These are phyloP conservation scores for Papilio helenus DNA, from an alignment of 1,140 invertebrate genomes.

Conservation along the genomic window DNA sequence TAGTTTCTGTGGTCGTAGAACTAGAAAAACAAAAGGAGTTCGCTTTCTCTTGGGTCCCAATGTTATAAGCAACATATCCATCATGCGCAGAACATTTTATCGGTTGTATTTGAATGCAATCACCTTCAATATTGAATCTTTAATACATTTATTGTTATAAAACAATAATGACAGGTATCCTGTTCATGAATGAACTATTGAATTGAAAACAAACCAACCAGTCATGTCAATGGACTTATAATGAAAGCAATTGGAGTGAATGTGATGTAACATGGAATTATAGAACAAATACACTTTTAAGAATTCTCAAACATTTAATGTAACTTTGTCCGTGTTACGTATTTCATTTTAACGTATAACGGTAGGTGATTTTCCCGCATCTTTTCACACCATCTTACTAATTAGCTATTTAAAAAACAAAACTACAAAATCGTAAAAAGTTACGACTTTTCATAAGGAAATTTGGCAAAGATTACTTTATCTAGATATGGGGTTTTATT, in stretches of 20 bases:
- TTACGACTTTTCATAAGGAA: too few species aligned
- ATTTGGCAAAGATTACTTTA: too few species aligned
- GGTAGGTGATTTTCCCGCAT: background rate
- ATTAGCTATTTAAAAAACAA: background rate
- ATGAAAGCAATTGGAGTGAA: slow-evolving; percentile 14
- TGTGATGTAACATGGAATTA: background rate
- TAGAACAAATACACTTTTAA: background rate
- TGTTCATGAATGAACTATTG: slow-evolving; percentile 9
- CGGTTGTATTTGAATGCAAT: background rate
- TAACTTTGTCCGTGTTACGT: background rate
- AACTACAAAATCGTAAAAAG: too few species aligned
- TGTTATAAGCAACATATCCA: background rate
- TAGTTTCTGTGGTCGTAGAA: too few species aligned
- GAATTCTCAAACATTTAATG: background rate
- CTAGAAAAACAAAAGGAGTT: too few species aligned
- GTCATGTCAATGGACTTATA: background rate
- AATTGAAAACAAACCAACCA: background rate
- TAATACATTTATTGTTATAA: background rate
- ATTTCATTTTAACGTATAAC: background rate
- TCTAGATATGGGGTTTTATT: background rate
- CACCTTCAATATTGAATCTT: background rate
- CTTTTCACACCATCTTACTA: background rate
- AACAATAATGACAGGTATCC: background rate
- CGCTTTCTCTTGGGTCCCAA: background rate
- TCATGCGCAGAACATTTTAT: background rate